Percentiles rank a stretch among this genome's conserved stretches.
Conservation (phyloP, 2,113 vertebrate species). For the Macaca nemestrina region DNA sequence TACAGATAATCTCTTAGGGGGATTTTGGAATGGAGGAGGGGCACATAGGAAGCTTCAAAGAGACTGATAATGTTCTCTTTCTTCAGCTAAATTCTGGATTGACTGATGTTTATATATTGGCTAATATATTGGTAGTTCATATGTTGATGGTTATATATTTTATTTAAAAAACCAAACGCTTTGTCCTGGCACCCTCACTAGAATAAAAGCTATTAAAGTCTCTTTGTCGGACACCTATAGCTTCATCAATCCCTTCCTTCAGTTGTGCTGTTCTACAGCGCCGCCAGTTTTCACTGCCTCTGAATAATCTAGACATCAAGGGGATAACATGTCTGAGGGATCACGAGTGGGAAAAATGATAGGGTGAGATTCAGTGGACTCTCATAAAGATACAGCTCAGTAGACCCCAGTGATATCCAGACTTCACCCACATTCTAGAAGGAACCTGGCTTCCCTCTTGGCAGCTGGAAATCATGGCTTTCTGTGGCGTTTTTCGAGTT, state of each 20-base stretch:
- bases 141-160: not conserved
- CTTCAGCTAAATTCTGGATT: not conserved
- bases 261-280: not conserved
- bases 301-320: not conserved
- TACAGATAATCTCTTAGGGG: not conserved
- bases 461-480: not conserved
- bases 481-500: not conserved
- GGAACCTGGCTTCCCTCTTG: not conserved
- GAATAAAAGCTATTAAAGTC: not conserved
- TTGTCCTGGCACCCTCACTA: not conserved
- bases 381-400: not conserved
- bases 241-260: not conserved
- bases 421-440: not conserved
- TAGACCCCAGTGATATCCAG: not conserved
- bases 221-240: not conserved
- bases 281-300: not conserved
- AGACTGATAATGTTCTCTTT: not conserved
- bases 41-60: not conserved
- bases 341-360: not conserved
- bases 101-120: not conserved
- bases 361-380: not conserved
- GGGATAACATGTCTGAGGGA: not conserved
- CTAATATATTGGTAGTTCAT: no score
- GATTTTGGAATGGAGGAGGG: not conserved
- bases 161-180: conserved; percentile 10